Conservation (phyloP, 1,140 invertebrate genomes). For the Coptotermes formosanus region DNA sequence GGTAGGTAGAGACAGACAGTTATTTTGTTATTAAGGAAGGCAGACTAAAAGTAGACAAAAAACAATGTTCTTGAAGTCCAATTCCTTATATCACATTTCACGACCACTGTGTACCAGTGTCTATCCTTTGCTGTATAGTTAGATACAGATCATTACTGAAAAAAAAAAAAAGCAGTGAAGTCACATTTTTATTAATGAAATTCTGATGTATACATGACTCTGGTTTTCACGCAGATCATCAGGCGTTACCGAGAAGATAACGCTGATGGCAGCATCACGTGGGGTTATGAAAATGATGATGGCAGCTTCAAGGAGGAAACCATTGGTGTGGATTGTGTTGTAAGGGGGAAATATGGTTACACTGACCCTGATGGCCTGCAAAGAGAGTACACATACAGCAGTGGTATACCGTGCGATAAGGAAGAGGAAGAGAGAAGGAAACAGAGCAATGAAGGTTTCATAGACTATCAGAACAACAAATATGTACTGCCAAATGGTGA, state of each 20-base stretch:
- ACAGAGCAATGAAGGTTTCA: conserved; percentile 55
- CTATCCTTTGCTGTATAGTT: too few relatives aligned
- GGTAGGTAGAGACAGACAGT: too few relatives aligned
- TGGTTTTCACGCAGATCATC: conserved; percentile 44
- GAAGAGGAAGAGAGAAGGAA: conserved; percentile 49
- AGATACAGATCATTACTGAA: too few relatives aligned
- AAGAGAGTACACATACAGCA: conserved; percentile 68
- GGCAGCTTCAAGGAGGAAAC: conserved; percentile 78
- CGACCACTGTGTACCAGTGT: too few relatives aligned
- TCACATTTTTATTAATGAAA: neutral
- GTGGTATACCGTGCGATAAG: conserved; percentile 65
- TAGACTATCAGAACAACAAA: conserved; percentile 69
- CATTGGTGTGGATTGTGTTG: conserved; percentile 76
- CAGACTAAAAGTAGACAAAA: too few relatives aligned
- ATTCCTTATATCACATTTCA: too few relatives aligned
- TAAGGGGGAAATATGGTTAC: conserved; percentile 78
- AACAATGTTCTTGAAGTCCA: too few relatives aligned
- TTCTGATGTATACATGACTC: neutral
- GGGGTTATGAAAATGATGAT: conserved; percentile 83
- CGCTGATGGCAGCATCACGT: conserved; percentile 77
- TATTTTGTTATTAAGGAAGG: too few relatives aligned
- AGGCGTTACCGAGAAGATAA: conserved; percentile 72
- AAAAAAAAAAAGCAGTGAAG: too few relatives aligned
- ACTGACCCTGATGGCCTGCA: conserved; percentile 75
- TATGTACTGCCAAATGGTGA: conserved; percentile 67